A percentile compares a stretch with the other conserved stretches of the same genome.
Evolutionary conservation across 1,140 invertebrate species (phyloP).

Genomic region (Himalopsyche phryganea): DNA sequence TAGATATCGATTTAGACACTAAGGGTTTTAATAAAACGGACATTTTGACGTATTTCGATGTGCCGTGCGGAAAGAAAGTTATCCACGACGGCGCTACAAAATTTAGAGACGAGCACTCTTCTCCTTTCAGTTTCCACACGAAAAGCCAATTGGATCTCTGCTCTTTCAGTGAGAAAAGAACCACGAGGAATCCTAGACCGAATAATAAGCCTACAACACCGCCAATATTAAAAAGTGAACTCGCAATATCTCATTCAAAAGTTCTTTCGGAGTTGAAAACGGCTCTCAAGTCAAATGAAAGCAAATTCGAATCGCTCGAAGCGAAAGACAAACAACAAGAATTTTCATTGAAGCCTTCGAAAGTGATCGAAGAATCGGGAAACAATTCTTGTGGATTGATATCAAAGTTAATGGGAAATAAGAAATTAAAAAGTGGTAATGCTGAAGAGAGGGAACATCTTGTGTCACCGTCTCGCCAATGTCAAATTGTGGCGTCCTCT

Average conservation of each 20-base stretch:
- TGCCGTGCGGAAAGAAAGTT: slow-evolving; percentile 42
- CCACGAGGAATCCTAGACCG: slow-evolving; percentile 36
- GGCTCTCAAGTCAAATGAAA: slow-evolving; percentile 45
- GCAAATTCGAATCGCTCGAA: slow-evolving; percentile 23
- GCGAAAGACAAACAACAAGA: slow-evolving; percentile 7
- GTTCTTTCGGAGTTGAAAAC: slow-evolving; percentile 50
- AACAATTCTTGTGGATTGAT: slow-evolving; percentile 40
- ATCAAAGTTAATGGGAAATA: slow-evolving; percentile 48
- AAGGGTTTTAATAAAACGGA: slow-evolving; percentile 42
- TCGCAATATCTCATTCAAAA: slow-evolving; percentile 48
- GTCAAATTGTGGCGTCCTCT: slow-evolving; percentile 45
- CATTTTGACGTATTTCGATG: slow-evolving; percentile 49
- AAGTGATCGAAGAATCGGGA: slow-evolving; percentile 8
- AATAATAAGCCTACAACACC: slow-evolving; percentile 2
- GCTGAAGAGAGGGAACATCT: slow-evolving; percentile 47
- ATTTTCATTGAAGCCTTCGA: slow-evolving; percentile 17
- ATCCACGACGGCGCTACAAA: slow-evolving; percentile 53
- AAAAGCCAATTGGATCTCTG: slow-evolving; percentile 72
- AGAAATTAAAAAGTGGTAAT: slow-evolving; percentile 40
- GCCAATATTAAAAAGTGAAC: slow-evolving; percentile 33
- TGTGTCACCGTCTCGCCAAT: slow-evolving; percentile 37
- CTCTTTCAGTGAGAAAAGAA: slow-evolving; percentile 44
- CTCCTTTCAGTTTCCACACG: slow-evolving; percentile 75
- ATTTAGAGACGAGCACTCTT: slow-evolving; percentile 73
- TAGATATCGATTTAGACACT: slow-evolving; percentile 45